These are phyloP conservation scores for Drosophila ambigua DNA, from an alignment of 1,140 invertebrate species.

Conservation along the genomic window DNA sequence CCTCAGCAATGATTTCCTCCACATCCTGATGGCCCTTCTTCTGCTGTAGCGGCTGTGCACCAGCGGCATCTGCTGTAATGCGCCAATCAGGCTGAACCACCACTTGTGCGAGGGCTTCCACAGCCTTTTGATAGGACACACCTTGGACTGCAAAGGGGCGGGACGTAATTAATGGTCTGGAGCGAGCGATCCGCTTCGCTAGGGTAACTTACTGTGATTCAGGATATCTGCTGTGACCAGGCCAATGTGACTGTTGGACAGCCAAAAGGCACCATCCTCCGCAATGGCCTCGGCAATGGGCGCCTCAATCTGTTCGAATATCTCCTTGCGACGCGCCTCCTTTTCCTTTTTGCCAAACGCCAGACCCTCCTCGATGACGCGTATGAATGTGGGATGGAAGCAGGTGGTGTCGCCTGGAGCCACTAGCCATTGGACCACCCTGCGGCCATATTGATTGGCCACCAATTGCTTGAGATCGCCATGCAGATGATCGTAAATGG, in stretches of 20 bases:
- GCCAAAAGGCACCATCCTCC: conserved; percentile 87
- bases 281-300: conserved; percentile 87
- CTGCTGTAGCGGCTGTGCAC: conserved; percentile 52
- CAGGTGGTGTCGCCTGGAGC: conserved; percentile 89
- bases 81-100: conserved; percentile 84
- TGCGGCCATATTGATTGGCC: conserved; percentile 89
- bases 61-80: conserved; percentile 45
- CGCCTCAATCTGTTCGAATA: conserved; percentile 88
- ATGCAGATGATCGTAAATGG: conserved; percentile 90
- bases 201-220: conserved; percentile 85
- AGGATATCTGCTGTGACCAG: conserved; percentile 90
- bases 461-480: conserved; percentile 89
- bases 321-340: conserved; percentile 89
- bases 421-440: conserved; percentile 92
- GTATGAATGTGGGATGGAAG: conserved; percentile 90
- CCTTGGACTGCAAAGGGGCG: conserved; percentile 52
- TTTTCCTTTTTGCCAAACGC: conserved; percentile 92
- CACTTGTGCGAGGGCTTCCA: conserved; percentile 83
- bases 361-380: conserved; percentile 90
- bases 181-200: not conserved
- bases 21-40: conserved; percentile 63
- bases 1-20: conserved; percentile 64
- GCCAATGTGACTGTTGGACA: conserved; percentile 88
- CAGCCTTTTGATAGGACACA: conserved; percentile 82
- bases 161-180: no score